Conservation (phyloP, 2,113 vertebrate genomes). For the Grus americana region DNA sequence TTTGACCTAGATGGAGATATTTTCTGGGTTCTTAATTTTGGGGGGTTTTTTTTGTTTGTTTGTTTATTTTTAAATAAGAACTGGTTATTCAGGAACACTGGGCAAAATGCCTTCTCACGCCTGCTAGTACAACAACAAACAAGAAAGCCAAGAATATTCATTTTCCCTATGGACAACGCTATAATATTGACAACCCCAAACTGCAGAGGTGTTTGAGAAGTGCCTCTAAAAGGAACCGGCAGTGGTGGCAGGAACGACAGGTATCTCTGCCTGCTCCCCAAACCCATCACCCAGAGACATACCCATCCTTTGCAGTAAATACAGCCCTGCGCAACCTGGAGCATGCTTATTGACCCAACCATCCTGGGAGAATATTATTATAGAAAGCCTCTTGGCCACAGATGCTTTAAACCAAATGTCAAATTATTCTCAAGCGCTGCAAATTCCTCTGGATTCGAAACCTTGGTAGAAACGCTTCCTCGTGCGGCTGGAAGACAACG, state of each 20-base stretch:
- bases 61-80: neutral
- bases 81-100: neutral
- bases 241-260: neutral
- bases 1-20: neutral
- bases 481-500: rapidly evolving
- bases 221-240: neutral
- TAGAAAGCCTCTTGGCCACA: neutral
- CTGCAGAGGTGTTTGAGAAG: neutral
- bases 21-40: neutral
- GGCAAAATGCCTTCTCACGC: neutral
- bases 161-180: neutral
- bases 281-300: neutral
- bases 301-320: neutral
- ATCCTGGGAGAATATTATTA: neutral
- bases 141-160: neutral
- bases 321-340: neutral
- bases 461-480: neutral
- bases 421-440: neutral
- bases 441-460: constrained; percentile 2
- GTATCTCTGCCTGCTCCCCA: neutral
- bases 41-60: neutral
- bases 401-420: neutral
- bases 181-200: rapidly evolving
- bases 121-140: neutral
- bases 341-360: neutral